Conservation (phyloP, 1,140 invertebrate species). For the Drosophila athabasca region DNA sequence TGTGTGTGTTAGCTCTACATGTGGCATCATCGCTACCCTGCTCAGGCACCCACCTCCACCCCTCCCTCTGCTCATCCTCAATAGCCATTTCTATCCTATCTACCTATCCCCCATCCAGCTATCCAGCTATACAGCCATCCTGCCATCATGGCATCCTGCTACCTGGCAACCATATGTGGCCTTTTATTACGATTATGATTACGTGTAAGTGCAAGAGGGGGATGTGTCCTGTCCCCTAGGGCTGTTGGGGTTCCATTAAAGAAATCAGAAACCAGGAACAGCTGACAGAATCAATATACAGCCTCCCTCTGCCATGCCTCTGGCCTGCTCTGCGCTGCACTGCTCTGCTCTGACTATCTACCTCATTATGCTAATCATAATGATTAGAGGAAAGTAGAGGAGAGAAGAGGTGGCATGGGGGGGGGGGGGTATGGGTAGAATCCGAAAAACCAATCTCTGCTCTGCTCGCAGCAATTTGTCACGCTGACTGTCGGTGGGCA, state of each 20-base stretch:
- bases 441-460: conserved; percentile 10
- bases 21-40: conserved; percentile 44
- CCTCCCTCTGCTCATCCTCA: neutral
- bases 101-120: conserved; percentile 22
- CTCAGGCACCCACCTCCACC: neutral
- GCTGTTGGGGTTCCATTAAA: conserved; percentile 46
- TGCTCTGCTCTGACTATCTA: conserved; percentile 19
- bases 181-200: conserved; percentile 78
- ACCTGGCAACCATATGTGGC: conserved; percentile 67
- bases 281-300: conserved; percentile 50
- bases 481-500: conserved; percentile 42
- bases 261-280: conserved; percentile 49
- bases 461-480: conserved; percentile 63
- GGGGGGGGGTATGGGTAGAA: neutral
- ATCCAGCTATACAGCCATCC: conserved; percentile 8
- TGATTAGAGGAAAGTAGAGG: conserved; percentile 64
- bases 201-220: conserved; percentile 67
- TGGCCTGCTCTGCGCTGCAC: neutral
- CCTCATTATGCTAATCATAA: conserved; percentile 80
- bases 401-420: neutral
- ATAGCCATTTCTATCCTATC: neutral
- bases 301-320: conserved; percentile 4
- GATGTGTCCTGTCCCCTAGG: conserved; percentile 19
- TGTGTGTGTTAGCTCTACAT: neutral
- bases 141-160: conserved; percentile 27